A percentile compares a stretch with the other conserved stretches of the same genome.
Evolutionary conservation across 2,888 invertebrate genomes (phyloP).

Genomic region (Thymelicus sylvestris): DNA sequence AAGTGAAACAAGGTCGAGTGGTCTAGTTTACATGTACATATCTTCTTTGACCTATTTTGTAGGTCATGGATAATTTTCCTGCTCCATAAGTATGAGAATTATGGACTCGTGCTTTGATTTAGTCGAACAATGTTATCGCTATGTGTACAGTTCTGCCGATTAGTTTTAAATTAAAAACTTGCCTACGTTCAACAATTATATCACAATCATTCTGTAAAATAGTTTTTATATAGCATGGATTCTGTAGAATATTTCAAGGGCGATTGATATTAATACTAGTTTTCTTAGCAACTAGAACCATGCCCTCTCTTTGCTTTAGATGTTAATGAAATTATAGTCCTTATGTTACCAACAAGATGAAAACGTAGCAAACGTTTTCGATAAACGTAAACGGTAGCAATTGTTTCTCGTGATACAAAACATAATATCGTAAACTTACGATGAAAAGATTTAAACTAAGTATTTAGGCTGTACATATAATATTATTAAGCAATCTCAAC

Average conservation of each 20-base stretch:
- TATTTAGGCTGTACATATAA: too few relatives aligned
- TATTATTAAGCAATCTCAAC: too few relatives aligned
- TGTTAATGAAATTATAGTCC: too few relatives aligned
- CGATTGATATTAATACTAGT: neutral
- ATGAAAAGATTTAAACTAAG: too few relatives aligned
- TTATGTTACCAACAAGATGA: too few relatives aligned
- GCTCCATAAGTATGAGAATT: conserved; percentile 1
- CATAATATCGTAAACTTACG: too few relatives aligned
- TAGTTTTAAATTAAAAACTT: conserved; percentile 18
- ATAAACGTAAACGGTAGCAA: too few relatives aligned
- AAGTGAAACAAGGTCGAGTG: too few relatives aligned
- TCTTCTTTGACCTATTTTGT: neutral
- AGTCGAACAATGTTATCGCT: conserved; percentile 17
- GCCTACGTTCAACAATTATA: neutral
- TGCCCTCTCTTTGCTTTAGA: neutral
- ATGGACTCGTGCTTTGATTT: neutral
- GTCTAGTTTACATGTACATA: too few relatives aligned
- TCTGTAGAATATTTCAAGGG: conserved; percentile 4
- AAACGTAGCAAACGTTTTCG: too few relatives aligned
- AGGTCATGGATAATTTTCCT: conserved; percentile 6
- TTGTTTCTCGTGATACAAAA: too few relatives aligned
- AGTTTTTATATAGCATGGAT: neutral
- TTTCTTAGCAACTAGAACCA: neutral
- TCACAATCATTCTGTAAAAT: neutral
- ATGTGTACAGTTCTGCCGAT: conserved; percentile 6